phyloP scores from a whole-genome alignment of 2,888 invertebrate genomes.

The Epirrhoe tristata region DNA sequence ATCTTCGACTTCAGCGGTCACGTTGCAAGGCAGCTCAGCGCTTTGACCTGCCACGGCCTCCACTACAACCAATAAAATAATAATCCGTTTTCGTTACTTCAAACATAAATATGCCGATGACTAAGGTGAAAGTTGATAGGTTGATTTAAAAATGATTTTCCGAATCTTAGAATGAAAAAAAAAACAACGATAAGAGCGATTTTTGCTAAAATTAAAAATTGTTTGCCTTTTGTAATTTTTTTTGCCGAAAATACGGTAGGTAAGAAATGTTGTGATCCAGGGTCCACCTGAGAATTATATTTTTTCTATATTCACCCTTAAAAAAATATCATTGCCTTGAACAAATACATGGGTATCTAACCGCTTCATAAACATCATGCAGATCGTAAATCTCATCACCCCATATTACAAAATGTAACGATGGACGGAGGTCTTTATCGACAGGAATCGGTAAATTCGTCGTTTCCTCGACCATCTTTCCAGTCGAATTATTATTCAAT shows the following conservation, averaged over 20 bases:
- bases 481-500: neutral
- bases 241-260: neutral
- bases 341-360: neutral
- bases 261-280: neutral
- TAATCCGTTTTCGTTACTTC: neutral
- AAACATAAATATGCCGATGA: neutral
- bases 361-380: neutral
- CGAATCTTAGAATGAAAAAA: no score
- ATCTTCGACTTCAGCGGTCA: slow-evolving; percentile 64
- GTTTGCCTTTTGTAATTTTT: no score
- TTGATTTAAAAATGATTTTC: neutral
- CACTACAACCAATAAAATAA: slow-evolving; percentile 53
- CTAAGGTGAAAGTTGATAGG: neutral
- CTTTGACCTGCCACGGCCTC: slow-evolving; percentile 70
- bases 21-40: slow-evolving; percentile 74
- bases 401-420: slow-evolving; percentile 21
- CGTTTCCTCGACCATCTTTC: slow-evolving; percentile 22
- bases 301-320: no score
- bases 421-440: slow-evolving; percentile 27
- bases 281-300: neutral
- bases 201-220: no score
- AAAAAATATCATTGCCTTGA: neutral
- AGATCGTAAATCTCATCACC: slow-evolving; percentile 15
- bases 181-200: no score
- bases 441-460: slow-evolving; percentile 31